phyloP scores from a whole-genome alignment of 2,888 invertebrate genomes.

The Coronaproctus castanopsis region DNA sequence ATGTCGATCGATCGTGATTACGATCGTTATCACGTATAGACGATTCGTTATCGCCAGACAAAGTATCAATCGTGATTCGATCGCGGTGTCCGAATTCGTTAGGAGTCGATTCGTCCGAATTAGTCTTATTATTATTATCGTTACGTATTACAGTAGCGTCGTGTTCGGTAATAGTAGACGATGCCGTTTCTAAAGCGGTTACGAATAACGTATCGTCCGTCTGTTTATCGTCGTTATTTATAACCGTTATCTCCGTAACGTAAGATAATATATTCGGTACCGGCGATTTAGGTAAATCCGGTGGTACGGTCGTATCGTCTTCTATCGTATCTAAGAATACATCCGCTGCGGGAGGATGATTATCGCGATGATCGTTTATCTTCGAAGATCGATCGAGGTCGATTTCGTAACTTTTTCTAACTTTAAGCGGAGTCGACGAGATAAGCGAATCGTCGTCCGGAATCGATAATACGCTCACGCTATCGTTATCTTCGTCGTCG shows the following conservation, averaged over 20 bases:
- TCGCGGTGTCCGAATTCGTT: too few species aligned
- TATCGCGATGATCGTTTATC: conserved; percentile 11
- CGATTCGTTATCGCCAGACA: too few species aligned
- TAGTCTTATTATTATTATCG: too few species aligned
- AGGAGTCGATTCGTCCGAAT: too few species aligned
- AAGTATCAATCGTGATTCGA: too few species aligned
- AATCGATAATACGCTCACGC: neutral
- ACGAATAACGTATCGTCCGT: conserved; percentile 6
- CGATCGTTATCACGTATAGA: too few species aligned
- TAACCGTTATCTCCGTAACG: conserved; percentile 52
- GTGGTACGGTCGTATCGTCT: conserved; percentile 27
- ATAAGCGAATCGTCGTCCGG: conserved; percentile 9
- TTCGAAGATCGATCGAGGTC: conserved; percentile 16
- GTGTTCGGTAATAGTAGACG: too few species aligned
- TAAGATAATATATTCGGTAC: conserved; percentile 28
- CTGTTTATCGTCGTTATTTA: conserved; percentile 25
- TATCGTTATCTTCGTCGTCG: neutral
- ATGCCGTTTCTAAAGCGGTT: conserved; percentile 7
- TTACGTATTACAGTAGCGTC: too few species aligned
- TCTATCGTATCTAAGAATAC: conserved; percentile 19
- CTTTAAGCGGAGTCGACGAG: conserved; percentile 18
- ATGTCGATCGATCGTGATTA: too few species aligned
- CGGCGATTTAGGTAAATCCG: conserved; percentile 28
- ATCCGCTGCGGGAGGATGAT: conserved; percentile 16
- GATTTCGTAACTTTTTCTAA: neutral